Evolutionary conservation across 2,113 vertebrate species (phyloP).

Genomic region (Capreolus pygargus): DNA sequence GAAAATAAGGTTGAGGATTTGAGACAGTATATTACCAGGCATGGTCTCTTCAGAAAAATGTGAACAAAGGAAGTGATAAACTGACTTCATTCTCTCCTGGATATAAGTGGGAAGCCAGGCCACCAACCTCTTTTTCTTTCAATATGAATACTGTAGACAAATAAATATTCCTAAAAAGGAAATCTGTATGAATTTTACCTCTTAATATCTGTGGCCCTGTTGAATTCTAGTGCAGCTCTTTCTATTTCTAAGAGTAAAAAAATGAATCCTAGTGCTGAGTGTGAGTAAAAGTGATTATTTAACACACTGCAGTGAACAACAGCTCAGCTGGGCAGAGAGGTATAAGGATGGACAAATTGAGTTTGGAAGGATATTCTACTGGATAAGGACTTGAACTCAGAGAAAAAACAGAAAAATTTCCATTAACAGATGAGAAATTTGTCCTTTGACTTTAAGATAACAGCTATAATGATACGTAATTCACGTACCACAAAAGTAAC

Average conservation of each 20-base stretch:
- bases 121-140: not conserved
- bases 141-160: not conserved
- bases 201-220: not conserved
- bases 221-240: not conserved
- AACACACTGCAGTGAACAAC: not conserved
- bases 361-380: not conserved
- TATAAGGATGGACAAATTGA: not conserved
- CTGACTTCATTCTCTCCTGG: not conserved
- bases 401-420: not conserved
- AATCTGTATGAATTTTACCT: not conserved
- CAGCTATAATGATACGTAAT: not conserved
- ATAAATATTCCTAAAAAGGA: not conserved
- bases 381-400: not conserved
- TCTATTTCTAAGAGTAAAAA: not conserved
- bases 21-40: not conserved
- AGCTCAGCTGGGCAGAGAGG: not conserved
- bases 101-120: not conserved
- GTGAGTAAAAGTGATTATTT: not conserved
- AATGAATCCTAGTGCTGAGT: not conserved
- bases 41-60: not conserved
- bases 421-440: not conserved
- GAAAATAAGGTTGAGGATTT: not conserved
- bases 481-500: not conserved
- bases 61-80: not conserved
- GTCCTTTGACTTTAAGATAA: not conserved